These are phyloP conservation scores for Fringilla coelebs DNA, from an alignment of 2,797 vertebrate species.

Conservation along the genomic window DNA sequence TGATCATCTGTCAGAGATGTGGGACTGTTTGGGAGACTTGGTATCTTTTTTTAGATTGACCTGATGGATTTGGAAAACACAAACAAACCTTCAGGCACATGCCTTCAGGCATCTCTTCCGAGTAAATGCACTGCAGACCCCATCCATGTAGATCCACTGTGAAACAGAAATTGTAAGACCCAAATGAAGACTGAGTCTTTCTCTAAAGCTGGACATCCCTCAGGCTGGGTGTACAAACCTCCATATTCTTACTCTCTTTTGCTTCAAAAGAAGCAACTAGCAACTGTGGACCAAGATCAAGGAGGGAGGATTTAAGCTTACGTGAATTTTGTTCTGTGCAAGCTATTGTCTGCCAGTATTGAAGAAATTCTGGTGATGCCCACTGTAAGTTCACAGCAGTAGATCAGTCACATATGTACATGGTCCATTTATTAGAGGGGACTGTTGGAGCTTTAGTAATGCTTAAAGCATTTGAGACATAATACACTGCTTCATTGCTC, in stretches of 20 bases:
- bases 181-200: not conserved
- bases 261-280: not conserved
- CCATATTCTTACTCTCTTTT: not conserved
- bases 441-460: not conserved
- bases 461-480: not conserved
- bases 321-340: not conserved
- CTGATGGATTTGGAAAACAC: not conserved
- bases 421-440: not conserved
- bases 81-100: not conserved
- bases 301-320: rapidly evolving
- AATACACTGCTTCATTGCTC: not conserved
- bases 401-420: not conserved
- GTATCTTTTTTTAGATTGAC: not conserved
- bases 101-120: not conserved
- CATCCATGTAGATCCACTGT: not conserved
- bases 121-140: not conserved
- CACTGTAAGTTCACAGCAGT: not conserved
- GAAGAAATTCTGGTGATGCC: not conserved
- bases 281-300: not conserved
- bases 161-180: not conserved
- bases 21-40: not conserved
- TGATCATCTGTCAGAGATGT: not conserved
- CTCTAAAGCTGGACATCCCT: not conserved
- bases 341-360: not conserved
- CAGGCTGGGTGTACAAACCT: not conserved